These are phyloP conservation scores for Pampus argenteus DNA, from an alignment of 2,797 vertebrate species.

Conservation along the genomic window DNA sequence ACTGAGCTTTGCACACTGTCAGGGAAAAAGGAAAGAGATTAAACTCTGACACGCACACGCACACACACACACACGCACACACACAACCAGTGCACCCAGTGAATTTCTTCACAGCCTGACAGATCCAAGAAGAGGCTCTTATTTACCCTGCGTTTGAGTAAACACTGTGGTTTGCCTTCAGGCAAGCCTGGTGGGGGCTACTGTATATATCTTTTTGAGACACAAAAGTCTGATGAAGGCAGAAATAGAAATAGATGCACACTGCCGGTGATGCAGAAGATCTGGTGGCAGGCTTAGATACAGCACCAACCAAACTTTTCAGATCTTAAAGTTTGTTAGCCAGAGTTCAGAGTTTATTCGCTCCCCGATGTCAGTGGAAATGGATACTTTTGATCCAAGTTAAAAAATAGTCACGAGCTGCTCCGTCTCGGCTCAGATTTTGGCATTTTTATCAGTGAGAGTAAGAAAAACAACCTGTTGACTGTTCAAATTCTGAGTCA, in stretches of 20 bases:
- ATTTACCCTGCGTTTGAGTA: conserved; percentile 58
- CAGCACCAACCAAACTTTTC: conserved; percentile 20
- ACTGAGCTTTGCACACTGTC: conserved; percentile 55
- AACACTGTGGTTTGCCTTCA: conserved; percentile 58
- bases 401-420: conserved; percentile 13
- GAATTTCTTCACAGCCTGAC: conserved; percentile 46
- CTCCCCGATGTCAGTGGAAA: neutral
- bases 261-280: conserved; percentile 14
- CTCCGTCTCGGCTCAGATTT: neutral
- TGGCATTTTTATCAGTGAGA: neutral
- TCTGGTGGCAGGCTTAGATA: conserved; percentile 4
- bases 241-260: conserved; percentile 37
- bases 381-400: conserved; percentile 26
- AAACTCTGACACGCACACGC: conserved; percentile 20
- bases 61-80: neutral
- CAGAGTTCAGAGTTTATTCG: conserved; percentile 35
- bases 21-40: conserved; percentile 44
- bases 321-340: conserved; percentile 46
- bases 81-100: conserved; percentile 25
- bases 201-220: conserved; percentile 44
- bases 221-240: conserved; percentile 52
- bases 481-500: neutral
- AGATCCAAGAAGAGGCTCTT: conserved; percentile 54
- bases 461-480: neutral
- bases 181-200: conserved; percentile 39